Evolutionary conservation across 2,797 vertebrate genomes (phyloP).

Genomic region (Sus cebifrons): DNA sequence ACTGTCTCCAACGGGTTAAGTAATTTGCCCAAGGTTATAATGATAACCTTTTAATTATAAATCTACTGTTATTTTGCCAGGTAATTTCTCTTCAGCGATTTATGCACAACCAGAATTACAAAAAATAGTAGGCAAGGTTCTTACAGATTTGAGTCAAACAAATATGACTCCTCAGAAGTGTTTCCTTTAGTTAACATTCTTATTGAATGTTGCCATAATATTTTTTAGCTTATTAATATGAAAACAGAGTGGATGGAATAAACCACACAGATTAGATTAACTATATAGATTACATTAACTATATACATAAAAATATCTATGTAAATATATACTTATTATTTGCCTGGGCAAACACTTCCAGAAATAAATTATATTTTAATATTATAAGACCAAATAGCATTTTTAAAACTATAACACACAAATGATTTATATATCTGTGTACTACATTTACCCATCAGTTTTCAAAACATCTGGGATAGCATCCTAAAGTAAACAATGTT

Average conservation of each 20-base stretch:
- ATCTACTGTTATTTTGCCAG: conserved; percentile 58
- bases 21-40: conserved; percentile 6
- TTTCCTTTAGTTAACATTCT: conserved; percentile 33
- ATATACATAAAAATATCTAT: background rate
- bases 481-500: conserved; percentile 99
- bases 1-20: conserved; percentile 26
- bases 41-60: conserved; percentile 54
- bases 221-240: conserved; percentile 67
- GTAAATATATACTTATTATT: conserved; percentile 28
- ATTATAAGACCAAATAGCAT: conserved; percentile 27
- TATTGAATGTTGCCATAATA: background rate
- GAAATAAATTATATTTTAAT: conserved; percentile 73
- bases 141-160: conserved; percentile 34
- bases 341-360: conserved; percentile 61
- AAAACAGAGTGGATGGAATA: conserved; percentile 40
- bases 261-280: background rate
- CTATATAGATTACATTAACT: conserved; percentile 21
- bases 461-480: conserved; percentile 96
- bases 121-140: conserved; percentile 1
- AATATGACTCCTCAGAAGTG: conserved; percentile 34
- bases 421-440: conserved; percentile 89
- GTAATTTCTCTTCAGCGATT: conserved; percentile 57
- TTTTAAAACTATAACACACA: conserved; percentile 84
- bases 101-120: conserved; percentile 49
- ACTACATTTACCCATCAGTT: conserved; percentile 90